These are phyloP conservation scores for Alces alces DNA, from an alignment of 2,113 vertebrate genomes.

Conservation along the genomic window DNA sequence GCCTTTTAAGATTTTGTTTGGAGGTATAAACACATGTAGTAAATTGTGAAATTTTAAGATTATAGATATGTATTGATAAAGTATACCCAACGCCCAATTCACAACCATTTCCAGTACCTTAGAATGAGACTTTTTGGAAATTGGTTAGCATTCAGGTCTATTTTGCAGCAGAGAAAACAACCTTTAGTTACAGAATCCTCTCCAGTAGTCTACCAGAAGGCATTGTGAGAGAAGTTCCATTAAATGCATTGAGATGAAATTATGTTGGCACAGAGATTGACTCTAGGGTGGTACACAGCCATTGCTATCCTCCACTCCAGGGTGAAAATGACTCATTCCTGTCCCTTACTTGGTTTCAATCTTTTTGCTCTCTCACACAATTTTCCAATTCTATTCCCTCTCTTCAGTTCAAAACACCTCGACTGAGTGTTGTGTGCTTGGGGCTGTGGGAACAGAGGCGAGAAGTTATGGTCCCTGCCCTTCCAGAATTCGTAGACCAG, in stretches of 20 bases:
- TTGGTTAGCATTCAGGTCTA: neutral
- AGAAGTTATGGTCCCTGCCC: neutral
- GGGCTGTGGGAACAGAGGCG: neutral
- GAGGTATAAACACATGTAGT: too few relatives aligned
- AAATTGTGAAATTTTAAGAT: neutral
- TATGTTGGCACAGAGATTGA: neutral
- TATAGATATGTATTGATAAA: neutral
- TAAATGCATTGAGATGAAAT: neutral
- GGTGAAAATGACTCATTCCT: neutral
- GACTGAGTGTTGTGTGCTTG: neutral
- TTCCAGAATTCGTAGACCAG: neutral
- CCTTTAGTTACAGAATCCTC: neutral
- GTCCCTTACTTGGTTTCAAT: neutral
- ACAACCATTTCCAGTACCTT: neutral
- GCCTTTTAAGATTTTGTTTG: neutral
- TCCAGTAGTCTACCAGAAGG: neutral
- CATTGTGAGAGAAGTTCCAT: neutral
- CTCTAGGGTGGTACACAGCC: neutral
- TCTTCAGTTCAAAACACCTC: neutral
- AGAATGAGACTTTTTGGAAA: neutral
- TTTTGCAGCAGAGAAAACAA: constrained; percentile 11
- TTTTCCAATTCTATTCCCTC: neutral
- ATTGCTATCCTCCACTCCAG: neutral
- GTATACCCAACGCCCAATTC: neutral
- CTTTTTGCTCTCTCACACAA: neutral